phyloP scores from a whole-genome alignment of 1,140 invertebrate genomes.

The Semibalanus balanoides region DNA sequence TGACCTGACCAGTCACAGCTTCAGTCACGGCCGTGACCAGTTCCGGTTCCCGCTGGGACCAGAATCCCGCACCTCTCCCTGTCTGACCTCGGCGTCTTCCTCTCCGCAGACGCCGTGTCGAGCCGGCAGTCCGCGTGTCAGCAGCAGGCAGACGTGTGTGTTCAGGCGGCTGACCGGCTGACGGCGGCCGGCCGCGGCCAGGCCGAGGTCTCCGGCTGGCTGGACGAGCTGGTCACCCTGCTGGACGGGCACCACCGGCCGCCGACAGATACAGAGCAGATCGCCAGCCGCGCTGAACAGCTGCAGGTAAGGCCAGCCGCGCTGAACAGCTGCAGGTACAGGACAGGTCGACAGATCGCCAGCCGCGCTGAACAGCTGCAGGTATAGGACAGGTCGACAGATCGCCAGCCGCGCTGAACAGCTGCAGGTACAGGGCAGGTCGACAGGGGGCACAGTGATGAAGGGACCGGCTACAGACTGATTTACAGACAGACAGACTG shows the following conservation, averaged over 20 bases:
- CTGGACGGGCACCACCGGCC: conserved; percentile 31
- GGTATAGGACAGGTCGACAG: too few species aligned
- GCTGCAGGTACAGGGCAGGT: too few species aligned
- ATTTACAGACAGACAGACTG: too few species aligned
- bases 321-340: not conserved
- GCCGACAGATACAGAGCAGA: not conserved
- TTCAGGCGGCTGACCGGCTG: conserved; percentile 73
- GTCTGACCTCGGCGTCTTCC: not conserved
- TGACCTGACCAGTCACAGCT: too few species aligned
- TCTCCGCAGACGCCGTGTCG: not conserved
- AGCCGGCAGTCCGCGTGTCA: not conserved
- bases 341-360: too few species aligned
- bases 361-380: not conserved
- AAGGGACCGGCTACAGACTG: not conserved
- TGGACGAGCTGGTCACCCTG: conserved; percentile 63
- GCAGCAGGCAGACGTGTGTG: conserved; percentile 20
- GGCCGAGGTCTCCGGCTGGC: conserved; percentile 66
- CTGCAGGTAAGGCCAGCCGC: not conserved
- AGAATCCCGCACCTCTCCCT: too few species aligned
- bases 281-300: not conserved
- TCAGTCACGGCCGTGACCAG: too few species aligned
- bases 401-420: not conserved
- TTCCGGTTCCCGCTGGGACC: too few species aligned
- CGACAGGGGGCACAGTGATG: not conserved
- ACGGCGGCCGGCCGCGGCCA: conserved; percentile 76